Evolutionary conservation across 2,888 invertebrate species (phyloP).

Genomic region (Schizaphis graminum): DNA sequence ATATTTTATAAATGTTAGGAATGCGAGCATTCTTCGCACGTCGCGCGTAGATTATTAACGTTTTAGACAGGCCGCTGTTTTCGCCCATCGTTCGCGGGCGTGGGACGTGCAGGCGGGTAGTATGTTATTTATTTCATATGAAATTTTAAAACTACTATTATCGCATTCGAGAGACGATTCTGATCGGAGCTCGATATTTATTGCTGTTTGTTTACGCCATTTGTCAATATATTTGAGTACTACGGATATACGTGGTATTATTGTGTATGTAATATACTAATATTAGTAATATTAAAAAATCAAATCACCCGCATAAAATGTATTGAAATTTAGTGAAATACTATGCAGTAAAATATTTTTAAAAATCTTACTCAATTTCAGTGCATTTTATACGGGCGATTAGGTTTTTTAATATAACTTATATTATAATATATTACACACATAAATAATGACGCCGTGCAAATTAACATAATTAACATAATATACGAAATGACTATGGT

Average conservation of each 20-base stretch:
- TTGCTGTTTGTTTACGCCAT: not conserved
- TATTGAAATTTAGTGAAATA: not conserved
- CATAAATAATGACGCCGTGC: not conserved
- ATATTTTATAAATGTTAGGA: not conserved
- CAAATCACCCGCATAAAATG: not conserved
- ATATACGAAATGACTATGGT: not conserved
- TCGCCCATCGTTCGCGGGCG: not conserved
- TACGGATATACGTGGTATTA: too few species aligned
- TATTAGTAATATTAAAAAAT: not conserved
- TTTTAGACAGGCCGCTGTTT: not conserved
- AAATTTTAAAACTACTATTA: constrained; percentile 2
- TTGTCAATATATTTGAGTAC: not conserved
- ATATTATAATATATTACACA: too few species aligned
- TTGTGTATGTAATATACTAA: too few species aligned
- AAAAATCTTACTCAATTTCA: not conserved
- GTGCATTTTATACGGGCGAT: too few species aligned
- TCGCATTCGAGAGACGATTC: not conserved
- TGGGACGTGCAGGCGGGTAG: not conserved
- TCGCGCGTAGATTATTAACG: not conserved
- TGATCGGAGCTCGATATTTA: not conserved
- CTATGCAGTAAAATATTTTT: not conserved
- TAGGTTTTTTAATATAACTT: too few species aligned
- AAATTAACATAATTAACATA: not conserved
- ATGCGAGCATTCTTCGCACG: not conserved
- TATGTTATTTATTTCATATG: not conserved